Evolutionary conservation across 2,113 vertebrate species (phyloP), one percentile per base, ranked within the genome.

Genomic region (Labeo rohita): DNA sequence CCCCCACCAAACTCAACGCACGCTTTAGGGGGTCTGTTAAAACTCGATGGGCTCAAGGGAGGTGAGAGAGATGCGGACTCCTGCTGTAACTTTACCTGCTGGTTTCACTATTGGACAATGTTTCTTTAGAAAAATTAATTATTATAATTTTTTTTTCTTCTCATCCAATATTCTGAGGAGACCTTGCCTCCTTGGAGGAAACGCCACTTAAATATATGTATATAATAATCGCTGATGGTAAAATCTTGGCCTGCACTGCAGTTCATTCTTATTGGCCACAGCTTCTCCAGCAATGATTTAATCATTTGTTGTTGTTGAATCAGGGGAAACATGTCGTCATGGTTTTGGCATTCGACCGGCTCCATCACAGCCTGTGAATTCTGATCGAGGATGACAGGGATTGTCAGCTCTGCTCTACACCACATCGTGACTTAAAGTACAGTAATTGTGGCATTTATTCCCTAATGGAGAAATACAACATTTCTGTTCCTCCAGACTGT

Each of bases 291-390:
- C 23, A 84, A 83, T 75, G 85, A 85, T 88, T 88, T 80, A 68
- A 86, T 88, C 54, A 83, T 83, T 88, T 82, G 70, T 79, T 86
- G 68, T 84, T 77, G 87, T 82, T 82, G 75, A 88, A 65, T 89
- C 16, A 59, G 43, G 45, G 78, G 9, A 78, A 72, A 68, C 61
- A 76, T 87, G 80, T 75, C 36, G 23, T 89, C 54, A 63, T 45
- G 52, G 74, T 28, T 36, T 81, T 56, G 75, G 80, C 59, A 79
- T 81, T 47, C 18, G n/a, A 65, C 65, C 49, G 87, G 76, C 72
- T 56, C 45, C 15, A 56, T 59, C 49, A 83, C 12, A 74, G 10
- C 84, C 23, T 0, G 9, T n/a, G 56, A 56, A 45, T 49, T 28
- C 21, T 81, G 43, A 81, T 49, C 4, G 8, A 66, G n/a, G 9